These are phyloP conservation scores for Tapirus indicus DNA, from an alignment of 2,797 vertebrate species.

Conservation along the genomic window DNA sequence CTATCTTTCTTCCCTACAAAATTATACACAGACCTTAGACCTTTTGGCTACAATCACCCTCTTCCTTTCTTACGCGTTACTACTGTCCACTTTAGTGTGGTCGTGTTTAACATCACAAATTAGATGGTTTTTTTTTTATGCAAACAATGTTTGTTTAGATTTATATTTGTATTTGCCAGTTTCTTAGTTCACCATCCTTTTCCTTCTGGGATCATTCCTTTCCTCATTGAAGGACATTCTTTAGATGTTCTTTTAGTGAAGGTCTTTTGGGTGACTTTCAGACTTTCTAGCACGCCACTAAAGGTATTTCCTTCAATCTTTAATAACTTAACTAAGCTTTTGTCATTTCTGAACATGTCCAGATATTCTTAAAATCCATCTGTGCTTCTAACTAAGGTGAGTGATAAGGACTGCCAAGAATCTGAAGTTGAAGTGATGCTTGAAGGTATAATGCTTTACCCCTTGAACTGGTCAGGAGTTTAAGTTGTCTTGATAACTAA, in stretches of 20 bases:
- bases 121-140: neutral
- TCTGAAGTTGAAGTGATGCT: neutral
- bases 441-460: neutral
- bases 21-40: neutral
- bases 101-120: constrained; percentile 43
- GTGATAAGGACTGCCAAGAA: constrained; percentile 27
- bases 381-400: constrained; percentile 15
- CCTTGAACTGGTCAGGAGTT: constrained; percentile 23
- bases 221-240: neutral
- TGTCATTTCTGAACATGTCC: constrained; percentile 47
- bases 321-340: constrained; percentile 29
- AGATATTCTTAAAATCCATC: neutral
- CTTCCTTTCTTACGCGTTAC: neutral
- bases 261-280: neutral
- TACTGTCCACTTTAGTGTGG: neutral
- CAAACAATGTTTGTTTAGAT: constrained; percentile 2
- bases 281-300: neutral
- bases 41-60: neutral
- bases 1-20: constrained; percentile 12
- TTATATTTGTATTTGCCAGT: neutral
- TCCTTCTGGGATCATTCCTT: neutral
- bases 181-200: neutral
- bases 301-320: constrained; percentile 25
- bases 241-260: neutral
- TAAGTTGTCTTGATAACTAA: constrained; percentile 35